Conservation (phyloP, 2,113 vertebrate genomes). For the Orthochromis malagaraziensis region DNA sequence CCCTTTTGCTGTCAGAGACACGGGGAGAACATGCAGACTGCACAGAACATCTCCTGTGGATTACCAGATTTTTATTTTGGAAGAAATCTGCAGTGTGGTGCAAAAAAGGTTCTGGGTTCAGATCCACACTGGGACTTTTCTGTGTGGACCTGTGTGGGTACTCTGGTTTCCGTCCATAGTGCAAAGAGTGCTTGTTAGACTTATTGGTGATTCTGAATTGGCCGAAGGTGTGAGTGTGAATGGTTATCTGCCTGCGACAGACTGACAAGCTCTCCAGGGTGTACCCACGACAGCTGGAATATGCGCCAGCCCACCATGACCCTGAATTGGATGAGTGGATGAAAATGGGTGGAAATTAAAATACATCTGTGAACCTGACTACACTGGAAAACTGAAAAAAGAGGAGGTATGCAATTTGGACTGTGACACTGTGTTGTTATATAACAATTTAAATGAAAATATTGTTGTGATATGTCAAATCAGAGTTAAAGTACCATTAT, state of each 20-base stretch:
- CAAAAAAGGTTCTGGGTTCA: not conserved
- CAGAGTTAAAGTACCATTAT: not conserved
- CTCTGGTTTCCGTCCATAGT: not conserved
- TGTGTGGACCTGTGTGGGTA: not conserved
- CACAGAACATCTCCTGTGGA: not conserved
- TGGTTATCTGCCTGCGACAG: not conserved
- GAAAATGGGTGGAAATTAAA: not conserved
- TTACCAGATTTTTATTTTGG: not conserved
- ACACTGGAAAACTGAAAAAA: not conserved
- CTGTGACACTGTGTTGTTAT: not conserved
- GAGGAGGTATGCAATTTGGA: not conserved
- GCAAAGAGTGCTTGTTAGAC: not conserved
- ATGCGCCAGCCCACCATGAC: not conserved
- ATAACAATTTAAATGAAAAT: not conserved
- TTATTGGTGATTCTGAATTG: not conserved
- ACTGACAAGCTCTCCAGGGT: not conserved
- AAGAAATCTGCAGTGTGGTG: not conserved
- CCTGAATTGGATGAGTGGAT: not conserved
- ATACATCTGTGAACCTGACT: not conserved
- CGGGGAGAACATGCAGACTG: not conserved
- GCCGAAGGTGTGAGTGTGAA: not conserved
- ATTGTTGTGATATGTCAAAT: not conserved
- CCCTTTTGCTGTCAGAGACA: not conserved
- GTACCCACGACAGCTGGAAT: not conserved
- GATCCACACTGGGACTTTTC: not conserved